A percentile compares a stretch with the other conserved stretches of the same genome.
Conservation (phyloP, 1,140 invertebrate genomes). For the Colletes latitarsis region DNA sequence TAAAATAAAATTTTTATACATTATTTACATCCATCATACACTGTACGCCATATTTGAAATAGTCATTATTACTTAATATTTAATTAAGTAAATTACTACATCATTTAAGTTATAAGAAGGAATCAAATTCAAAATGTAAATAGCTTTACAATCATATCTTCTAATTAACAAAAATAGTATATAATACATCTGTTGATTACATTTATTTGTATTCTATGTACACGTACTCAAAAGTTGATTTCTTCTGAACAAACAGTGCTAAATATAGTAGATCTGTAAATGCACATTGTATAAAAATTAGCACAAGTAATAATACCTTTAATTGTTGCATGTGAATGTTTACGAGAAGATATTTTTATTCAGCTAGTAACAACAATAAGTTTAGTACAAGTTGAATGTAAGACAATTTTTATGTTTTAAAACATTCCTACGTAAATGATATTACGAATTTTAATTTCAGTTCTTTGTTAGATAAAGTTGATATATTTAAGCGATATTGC, state of each 20-base stretch:
- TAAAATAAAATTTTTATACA: slow-evolving; percentile 17
- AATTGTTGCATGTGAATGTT: slow-evolving; percentile 56
- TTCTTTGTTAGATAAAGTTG: slow-evolving; percentile 13
- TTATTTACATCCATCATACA: slow-evolving; percentile 6
- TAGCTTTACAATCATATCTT: slow-evolving; percentile 16
- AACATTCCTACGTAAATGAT: slow-evolving; percentile 12
- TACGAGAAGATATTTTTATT: slow-evolving; percentile 39
- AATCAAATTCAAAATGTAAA: slow-evolving; percentile 33
- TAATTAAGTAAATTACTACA: slow-evolving; percentile 25
- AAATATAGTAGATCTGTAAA: slow-evolving; percentile 26
- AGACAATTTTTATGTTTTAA: slow-evolving; percentile 19
- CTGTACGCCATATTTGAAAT: slow-evolving; percentile 36
- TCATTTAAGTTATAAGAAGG: slow-evolving; percentile 19
- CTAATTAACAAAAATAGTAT: neutral
- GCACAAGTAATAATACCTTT: slow-evolving; percentile 24
- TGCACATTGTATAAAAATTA: slow-evolving; percentile 36
- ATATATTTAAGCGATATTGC: slow-evolving; percentile 33
- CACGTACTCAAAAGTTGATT: slow-evolving; percentile 42
- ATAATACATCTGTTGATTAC: slow-evolving; percentile 14
- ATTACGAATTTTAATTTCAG: slow-evolving; percentile 14
- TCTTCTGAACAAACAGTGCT: slow-evolving; percentile 30
- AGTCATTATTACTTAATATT: slow-evolving; percentile 42
- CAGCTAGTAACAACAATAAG: slow-evolving; percentile 56
- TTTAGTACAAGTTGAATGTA: slow-evolving; percentile 56
- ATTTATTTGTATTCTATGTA: slow-evolving; percentile 21